A percentile compares a stretch with the other conserved stretches of the same genome.
Conservation (phyloP, 92 coral and sea anemone species). For the Metridium senile region DNA sequence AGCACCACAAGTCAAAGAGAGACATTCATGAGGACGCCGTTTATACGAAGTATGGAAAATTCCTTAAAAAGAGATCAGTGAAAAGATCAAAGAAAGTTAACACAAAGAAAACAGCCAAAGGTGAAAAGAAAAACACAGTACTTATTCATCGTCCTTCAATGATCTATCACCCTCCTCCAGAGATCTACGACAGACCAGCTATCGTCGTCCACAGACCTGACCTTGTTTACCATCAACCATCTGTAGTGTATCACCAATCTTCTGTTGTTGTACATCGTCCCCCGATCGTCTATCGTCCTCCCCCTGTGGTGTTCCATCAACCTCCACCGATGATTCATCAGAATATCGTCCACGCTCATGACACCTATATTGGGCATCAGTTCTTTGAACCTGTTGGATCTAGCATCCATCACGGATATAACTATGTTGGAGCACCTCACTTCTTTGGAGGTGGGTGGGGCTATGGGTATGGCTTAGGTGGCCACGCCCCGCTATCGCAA, state of each 20-base stretch:
- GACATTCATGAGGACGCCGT: constrained; percentile 8
- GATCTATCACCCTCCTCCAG: constrained; percentile 90
- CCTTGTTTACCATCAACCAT: constrained; percentile 78
- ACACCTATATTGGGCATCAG: constrained; percentile 59
- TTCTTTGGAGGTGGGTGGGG: constrained; percentile 83
- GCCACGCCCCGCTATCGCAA: constrained; percentile 12
- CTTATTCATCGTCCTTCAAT: constrained; percentile 68
- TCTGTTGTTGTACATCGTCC: constrained; percentile 87
- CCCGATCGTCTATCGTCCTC: constrained; percentile 72
- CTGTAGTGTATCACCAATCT: constrained; percentile 85
- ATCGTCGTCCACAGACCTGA: constrained; percentile 88
- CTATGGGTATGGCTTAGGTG: constrained; percentile 45
- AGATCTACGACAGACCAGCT: constrained; percentile 78
- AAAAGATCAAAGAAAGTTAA: constrained; percentile 27
- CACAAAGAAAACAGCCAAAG: constrained; percentile 44
- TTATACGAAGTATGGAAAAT: constrained; percentile 1
- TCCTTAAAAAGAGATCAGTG: constrained; percentile 18
- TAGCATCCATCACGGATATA: constrained; percentile 48
- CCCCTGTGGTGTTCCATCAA: constrained; percentile 89
- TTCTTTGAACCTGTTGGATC: constrained; percentile 71
- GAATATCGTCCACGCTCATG: constrained; percentile 64
- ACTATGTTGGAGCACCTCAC: constrained; percentile 82
- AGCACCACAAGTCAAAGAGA: constrained; percentile 32
- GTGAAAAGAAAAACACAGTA: constrained; percentile 73
- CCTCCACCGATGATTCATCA: constrained; percentile 84